Percentiles rank a stretch among this genome's conserved stretches.
These are phyloP conservation scores for Vanessa cardui DNA, from an alignment of 2,888 invertebrate genomes.

Conservation along the genomic window DNA sequence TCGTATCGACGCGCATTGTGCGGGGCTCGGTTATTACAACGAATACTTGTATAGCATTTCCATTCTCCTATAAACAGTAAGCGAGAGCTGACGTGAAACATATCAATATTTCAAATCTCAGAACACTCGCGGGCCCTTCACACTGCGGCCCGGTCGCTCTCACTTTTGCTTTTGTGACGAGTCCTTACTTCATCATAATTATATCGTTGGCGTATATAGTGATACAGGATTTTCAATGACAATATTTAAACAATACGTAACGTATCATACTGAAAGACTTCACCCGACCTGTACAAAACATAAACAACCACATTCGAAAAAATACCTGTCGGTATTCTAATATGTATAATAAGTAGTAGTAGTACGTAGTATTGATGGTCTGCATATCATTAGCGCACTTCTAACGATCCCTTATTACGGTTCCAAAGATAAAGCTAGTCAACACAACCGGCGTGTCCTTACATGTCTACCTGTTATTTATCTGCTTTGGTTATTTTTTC, in stretches of 20 bases:
- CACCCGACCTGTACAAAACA: no score
- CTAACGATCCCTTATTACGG: background rate
- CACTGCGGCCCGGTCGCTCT: background rate
- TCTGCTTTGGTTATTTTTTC: no score
- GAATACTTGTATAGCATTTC: constrained; percentile 9
- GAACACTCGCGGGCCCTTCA: background rate
- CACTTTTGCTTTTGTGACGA: background rate
- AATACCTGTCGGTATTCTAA: no score
- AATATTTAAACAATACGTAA: no score
- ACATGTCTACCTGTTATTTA: no score
- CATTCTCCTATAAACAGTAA: constrained; percentile 12
- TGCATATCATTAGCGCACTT: background rate
- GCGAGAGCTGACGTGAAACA: constrained; percentile 22
- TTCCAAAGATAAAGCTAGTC: background rate
- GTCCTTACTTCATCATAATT: background rate
- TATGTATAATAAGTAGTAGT: no score
- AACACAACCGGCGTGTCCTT: background rate
- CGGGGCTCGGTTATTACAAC: constrained; percentile 3
- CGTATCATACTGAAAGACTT: no score
- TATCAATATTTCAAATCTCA: constrained; percentile 29
- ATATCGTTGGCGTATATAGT: no score
- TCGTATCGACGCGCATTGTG: constrained; percentile 22
- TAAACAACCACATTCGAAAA: no score
- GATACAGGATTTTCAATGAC: no score
- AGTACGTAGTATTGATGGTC: no score